Evolutionary conservation across 2,797 vertebrate species (phyloP).

Genomic region (Atherinosoma microstoma): DNA sequence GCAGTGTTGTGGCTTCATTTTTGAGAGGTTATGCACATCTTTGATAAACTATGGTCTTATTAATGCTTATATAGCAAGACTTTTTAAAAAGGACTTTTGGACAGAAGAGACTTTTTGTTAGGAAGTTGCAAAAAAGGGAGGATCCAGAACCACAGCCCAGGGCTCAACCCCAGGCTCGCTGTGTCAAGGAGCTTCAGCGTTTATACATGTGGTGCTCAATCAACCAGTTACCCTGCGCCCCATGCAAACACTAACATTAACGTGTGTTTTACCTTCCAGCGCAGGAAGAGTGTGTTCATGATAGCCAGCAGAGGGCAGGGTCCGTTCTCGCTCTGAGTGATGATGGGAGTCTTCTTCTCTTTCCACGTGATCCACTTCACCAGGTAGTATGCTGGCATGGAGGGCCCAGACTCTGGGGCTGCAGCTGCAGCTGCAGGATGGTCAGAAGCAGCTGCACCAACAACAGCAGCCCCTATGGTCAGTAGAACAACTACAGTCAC

Average conservation of each 20-base stretch:
- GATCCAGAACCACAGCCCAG: too few relatives aligned
- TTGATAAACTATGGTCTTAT: too few relatives aligned
- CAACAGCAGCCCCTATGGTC: slow-evolving; percentile 54
- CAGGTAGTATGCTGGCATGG: slow-evolving; percentile 83
- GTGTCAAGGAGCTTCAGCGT: too few relatives aligned
- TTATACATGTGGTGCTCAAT: too few relatives aligned
- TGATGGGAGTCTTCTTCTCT: slow-evolving; percentile 88
- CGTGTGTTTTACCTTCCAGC: slow-evolving; percentile 88
- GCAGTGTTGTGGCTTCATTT: background rate
- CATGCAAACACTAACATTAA: background rate
- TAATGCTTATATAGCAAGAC: too few relatives aligned
- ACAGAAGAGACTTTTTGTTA: too few relatives aligned
- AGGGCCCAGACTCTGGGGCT: slow-evolving; percentile 25
- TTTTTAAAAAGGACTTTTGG: too few relatives aligned
- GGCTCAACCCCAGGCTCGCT: too few relatives aligned
- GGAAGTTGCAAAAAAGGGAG: too few relatives aligned
- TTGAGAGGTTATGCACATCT: too few relatives aligned
- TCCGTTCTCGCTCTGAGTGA: slow-evolving; percentile 93
- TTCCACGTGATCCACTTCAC: slow-evolving; percentile 98
- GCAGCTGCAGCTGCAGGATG: background rate
- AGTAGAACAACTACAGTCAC: slow-evolving; percentile 16
- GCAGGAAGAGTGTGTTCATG: slow-evolving; percentile 92
- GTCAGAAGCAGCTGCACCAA: background rate
- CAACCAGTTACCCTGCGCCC: too few relatives aligned
- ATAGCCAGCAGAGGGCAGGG: slow-evolving; percentile 95